phyloP scores from a whole-genome alignment of 2,888 invertebrate species.

The Xestia sexstrigata region DNA sequence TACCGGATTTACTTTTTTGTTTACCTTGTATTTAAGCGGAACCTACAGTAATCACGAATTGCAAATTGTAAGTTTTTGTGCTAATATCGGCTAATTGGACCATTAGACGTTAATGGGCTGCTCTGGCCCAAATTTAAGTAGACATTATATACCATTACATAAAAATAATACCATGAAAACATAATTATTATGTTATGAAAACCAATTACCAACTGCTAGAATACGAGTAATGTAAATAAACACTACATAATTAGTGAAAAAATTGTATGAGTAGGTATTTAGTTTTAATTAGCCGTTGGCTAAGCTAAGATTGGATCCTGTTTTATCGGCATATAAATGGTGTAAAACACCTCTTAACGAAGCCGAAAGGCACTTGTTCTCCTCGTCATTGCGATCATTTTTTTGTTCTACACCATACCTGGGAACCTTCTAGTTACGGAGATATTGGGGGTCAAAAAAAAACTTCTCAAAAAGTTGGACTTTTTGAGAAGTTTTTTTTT shows the following conservation, averaged over 20 bases:
- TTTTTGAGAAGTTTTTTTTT: too few species aligned
- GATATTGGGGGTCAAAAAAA: too few species aligned
- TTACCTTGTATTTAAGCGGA: conserved; percentile 72
- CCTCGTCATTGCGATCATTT: too few species aligned
- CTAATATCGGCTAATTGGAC: conserved; percentile 44
- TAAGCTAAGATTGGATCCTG: too few species aligned
- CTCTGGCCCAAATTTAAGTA: conserved; percentile 37
- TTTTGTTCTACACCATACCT: too few species aligned
- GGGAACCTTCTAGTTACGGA: too few species aligned
- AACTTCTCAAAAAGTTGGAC: too few species aligned
- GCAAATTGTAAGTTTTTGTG: conserved; percentile 56
- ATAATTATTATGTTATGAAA: conserved; percentile 3
- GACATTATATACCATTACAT: not conserved
- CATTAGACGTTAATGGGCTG: conserved; percentile 53
- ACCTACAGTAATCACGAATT: conserved; percentile 66
- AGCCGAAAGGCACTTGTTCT: too few species aligned
- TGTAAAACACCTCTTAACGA: too few species aligned
- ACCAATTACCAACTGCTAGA: conserved; percentile 6
- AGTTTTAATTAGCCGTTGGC: conserved; percentile 3
- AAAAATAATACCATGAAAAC: not conserved
- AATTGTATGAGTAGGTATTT: conserved; percentile 8
- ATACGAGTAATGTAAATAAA: conserved; percentile 17
- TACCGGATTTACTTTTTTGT: conserved; percentile 85
- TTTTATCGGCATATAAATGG: too few species aligned
- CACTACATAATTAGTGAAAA: conserved; percentile 4